Evolutionary conservation across 2,113 vertebrate genomes (phyloP), one percentile per base, ranked within the genome.

Genomic region (Nibea albiflora): DNA sequence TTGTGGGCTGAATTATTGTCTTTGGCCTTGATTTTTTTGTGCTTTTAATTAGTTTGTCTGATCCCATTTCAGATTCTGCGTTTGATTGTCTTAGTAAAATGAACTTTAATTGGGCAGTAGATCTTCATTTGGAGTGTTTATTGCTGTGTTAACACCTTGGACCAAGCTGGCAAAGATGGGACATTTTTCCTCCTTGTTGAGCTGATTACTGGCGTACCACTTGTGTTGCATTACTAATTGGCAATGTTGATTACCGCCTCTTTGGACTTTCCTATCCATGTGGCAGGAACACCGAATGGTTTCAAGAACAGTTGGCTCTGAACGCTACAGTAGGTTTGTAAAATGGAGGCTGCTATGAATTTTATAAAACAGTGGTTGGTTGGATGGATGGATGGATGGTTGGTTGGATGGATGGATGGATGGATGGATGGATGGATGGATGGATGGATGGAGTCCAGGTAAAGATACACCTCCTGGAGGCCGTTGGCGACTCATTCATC

Each of bases 401-500:
- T 70, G 64, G 61, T 70, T 70, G 76, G 79, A 87, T 31, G 0
- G 31, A 35, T 35, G 31, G 31, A 58, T 76, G 69, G 81, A 88
- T 70, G 62, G 61, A 73, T 70, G 76, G 79, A 87, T 28, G 28
- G 28, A 28, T 6, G 31, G 5, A 73, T 70, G 76, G 79, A 58
- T 76, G 72, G 81, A 88, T 70, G 64, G 61, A 73, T 70, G 76
- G 79, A 87, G 80, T 81, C 12, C 70, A 86, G 65, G 90, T 82
- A 81, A 94, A 89, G 92, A 94, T 87, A 84, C 46, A 58, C 53
- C 76, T 68, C 90, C 93, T 93, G 92, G 76, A 90, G 78, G 78
- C 65, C 94, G 80, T 66, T 69, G 11, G 14, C 90, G 94, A 95
- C 90, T 92, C 92, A 93, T 95, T 93, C 91, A 67, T 95, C 94